Conservation (phyloP, 1,140 invertebrate species). For the Scaptodrosophila lebanonensis region DNA sequence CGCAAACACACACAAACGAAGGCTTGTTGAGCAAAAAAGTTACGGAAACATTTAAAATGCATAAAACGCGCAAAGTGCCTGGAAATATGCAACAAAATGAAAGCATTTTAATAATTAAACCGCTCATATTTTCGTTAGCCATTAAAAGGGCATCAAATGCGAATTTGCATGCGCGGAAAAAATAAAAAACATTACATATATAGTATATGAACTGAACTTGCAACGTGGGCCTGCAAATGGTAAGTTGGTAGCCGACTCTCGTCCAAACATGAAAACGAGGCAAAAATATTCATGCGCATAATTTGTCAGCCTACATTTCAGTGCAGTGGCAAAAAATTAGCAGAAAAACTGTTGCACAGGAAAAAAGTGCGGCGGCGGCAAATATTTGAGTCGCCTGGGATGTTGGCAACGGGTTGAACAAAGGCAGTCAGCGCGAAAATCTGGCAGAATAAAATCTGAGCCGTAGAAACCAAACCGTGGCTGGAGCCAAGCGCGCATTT, state of each 20-base stretch:
- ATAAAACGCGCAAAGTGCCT: constrained; percentile 26
- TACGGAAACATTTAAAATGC: constrained; percentile 42
- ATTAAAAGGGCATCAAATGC: constrained; percentile 22
- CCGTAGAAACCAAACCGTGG: too few species aligned
- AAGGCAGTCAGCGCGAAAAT: too few species aligned
- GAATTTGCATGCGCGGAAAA: constrained; percentile 3
- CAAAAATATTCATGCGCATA: constrained; percentile 43
- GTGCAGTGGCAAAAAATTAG: constrained; percentile 8
- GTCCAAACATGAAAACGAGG: constrained; percentile 4
- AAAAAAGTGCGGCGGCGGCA: not conserved
- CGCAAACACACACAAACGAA: constrained; percentile 17
- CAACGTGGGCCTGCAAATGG: constrained; percentile 10
- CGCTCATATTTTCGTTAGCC: constrained; percentile 20
- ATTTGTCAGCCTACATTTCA: constrained; percentile 31
- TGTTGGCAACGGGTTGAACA: too few species aligned
- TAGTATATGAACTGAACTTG: too few species aligned
- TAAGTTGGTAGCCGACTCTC: too few species aligned
- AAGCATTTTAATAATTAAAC: constrained; percentile 73
- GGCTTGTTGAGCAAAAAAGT: constrained; percentile 5
- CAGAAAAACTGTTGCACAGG: too few species aligned
- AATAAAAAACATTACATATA: constrained; percentile 14
- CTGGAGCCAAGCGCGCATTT: too few species aligned
- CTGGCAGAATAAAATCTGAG: too few species aligned
- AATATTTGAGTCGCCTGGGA: too few species aligned
- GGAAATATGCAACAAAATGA: constrained; percentile 50